Conservation (phyloP, 2,797 vertebrate species). For the Melanotaenia nigrans region DNA sequence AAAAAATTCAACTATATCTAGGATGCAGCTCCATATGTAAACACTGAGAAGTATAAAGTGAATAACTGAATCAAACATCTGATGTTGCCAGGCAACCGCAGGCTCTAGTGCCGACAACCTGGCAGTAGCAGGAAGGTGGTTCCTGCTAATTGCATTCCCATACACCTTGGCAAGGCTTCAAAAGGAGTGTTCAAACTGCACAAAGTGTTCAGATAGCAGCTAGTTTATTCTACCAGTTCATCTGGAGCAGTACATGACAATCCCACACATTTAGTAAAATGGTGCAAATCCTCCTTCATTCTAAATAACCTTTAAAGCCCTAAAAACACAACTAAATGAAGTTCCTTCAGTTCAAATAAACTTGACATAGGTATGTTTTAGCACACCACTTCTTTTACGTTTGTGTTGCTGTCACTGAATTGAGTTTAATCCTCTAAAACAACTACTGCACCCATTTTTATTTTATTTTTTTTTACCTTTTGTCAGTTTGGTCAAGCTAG, state of each 20-base stretch:
- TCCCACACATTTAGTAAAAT: constrained; percentile 6
- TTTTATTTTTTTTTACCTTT: no score
- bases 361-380: background rate
- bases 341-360: background rate
- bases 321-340: background rate
- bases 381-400: background rate
- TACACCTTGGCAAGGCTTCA: constrained; percentile 68
- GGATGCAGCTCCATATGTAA: background rate
- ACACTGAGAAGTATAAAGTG: constrained; percentile 22
- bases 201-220: constrained; percentile 36
- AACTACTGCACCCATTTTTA: no score
- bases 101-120: constrained; percentile 35
- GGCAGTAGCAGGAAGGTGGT: constrained; percentile 52
- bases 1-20: background rate
- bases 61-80: constrained; percentile 52
- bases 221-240: constrained; percentile 12
- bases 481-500: no score
- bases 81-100: constrained; percentile 61
- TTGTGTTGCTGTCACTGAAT: background rate
- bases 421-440: background rate
- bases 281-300: constrained; percentile 11
- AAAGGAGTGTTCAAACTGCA: constrained; percentile 47
- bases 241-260: constrained; percentile 18
- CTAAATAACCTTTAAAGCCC: constrained; percentile 5
- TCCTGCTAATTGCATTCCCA: constrained; percentile 61